Base-by-base conservation (phyloP, 2,113 vertebrate species). In the Cyanistes caeruleus region DNA sequence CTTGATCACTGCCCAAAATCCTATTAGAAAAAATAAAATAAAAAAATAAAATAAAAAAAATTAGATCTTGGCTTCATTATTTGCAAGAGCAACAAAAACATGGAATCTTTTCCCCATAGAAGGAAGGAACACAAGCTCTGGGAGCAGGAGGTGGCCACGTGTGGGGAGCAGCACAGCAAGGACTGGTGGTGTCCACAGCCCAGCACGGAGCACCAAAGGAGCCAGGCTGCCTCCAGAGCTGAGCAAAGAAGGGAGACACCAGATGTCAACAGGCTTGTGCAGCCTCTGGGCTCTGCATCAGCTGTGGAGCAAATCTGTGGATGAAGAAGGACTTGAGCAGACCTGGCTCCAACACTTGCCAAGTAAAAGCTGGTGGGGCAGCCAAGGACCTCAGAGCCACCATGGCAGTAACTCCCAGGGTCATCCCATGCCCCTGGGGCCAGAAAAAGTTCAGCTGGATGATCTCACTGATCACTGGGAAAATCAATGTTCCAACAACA, bases 401-500 rank as follows among this genome's bases (percentile, higher is more conserved):
- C 4, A 1, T 1, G 0, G 11, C 43, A 77, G 58, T 43, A 79
- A 20, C 16, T 75, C 48, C 46, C 17, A 23, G n/a, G 12, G 60
- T 15, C 33, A 59, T 35, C 35, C 46, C 0, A 0, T 23, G 52
- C 3, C 15, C 15, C 33, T 2, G 4, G 31, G 13, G 13, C 15
- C 44, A 25, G 53, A 70, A 51, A 65, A 59, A 33, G 12, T 68
- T 15, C 60, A 44, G 33, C 10, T 84, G 73, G 41, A 51, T 59
- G 73, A 67, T 28, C 20, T 23, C 55, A 27, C 8, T 33, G n/a
- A 31, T 22, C 49, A n/a, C 35, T 15, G 20, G 49, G 83, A 95
- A 82, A 62, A 5, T 9, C 0, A 0, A 10, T 8, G 25, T 60
- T 80, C 44, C 56, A 11, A 7, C 1, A 12, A 28, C 28, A 44